These are phyloP conservation scores for Balearica regulorum DNA, from an alignment of 2,797 vertebrate genomes.

Conservation along the genomic window DNA sequence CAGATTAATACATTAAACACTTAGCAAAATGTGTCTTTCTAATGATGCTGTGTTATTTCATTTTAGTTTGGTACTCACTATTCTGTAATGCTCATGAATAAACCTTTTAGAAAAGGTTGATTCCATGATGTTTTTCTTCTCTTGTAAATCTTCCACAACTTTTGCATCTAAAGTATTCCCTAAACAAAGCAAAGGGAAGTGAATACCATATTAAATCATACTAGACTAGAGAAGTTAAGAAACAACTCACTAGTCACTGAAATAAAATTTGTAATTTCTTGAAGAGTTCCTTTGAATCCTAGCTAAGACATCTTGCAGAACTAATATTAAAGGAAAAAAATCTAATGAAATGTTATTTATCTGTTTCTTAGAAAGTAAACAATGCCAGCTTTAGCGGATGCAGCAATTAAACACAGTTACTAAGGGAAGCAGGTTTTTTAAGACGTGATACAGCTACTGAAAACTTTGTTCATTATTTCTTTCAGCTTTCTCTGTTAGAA, in stretches of 20 bases:
- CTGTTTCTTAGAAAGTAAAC: not conserved
- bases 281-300: not conserved
- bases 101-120: not conserved
- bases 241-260: not conserved
- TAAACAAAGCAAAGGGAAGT: not conserved
- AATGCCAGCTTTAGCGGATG: not conserved
- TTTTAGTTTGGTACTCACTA: not conserved
- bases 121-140: not conserved
- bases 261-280: not conserved
- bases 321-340: not conserved
- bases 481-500: not conserved
- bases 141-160: not conserved
- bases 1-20: not conserved
- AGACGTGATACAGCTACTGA: not conserved
- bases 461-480: not conserved
- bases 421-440: not conserved
- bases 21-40: not conserved
- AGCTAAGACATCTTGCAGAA: not conserved
- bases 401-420: not conserved
- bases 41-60: not conserved
- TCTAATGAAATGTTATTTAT: not conserved
- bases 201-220: not conserved
- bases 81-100: not conserved
- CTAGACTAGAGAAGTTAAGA: not conserved
- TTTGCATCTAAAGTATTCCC: not conserved